Evolutionary conservation across 2,888 invertebrate genomes (phyloP), one percentile per base, ranked within the genome.

Genomic region (Eilema depressum): DNA sequence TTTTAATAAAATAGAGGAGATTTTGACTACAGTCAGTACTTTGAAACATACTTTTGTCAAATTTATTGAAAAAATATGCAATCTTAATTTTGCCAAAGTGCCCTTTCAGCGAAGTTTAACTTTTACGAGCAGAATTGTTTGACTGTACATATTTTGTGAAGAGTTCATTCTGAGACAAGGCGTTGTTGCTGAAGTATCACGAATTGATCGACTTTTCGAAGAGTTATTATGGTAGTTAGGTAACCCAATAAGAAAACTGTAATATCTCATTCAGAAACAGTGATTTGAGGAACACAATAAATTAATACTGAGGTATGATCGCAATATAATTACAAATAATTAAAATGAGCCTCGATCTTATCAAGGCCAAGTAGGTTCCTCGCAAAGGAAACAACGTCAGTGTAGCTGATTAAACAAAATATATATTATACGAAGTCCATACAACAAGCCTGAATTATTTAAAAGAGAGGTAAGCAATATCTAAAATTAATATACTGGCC

Each of bases 241-340:
- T 60, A 56, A 30, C 2, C n/a, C 33, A 62, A 56, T 3, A 37
- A 70, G n/a, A 33, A 28, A 20, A 30, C 56, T 53, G 63, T 68
- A 60, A 63, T 53, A 60, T 75, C 73, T 17, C 41, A 74, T 71
- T 75, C 73, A 78, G 75, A 75, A 76, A 33, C 75, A 81, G 75
- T 68, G 67, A 33, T 67, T 63, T 59, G 63, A 75, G 63, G 75
- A 82, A 77, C 65, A 76, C 72, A 81, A 82, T 82, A 86, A 81
- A 80, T 79, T 85, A 86, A 86, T 87, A 86, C 85, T 86, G 86
- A 85, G 84, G 79, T 85, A 83, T 67, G 66, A 74, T 78, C 71
- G 78, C 73, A 76, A 75, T 80, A 82, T 72, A 73, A 79, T 78
- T 70, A 78, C 62, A 73, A 76, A 74, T 77, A 66, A 75, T 78